Evolutionary conservation across 1,140 invertebrate genomes (phyloP).

Genomic region (Diorhabda sublineata): DNA sequence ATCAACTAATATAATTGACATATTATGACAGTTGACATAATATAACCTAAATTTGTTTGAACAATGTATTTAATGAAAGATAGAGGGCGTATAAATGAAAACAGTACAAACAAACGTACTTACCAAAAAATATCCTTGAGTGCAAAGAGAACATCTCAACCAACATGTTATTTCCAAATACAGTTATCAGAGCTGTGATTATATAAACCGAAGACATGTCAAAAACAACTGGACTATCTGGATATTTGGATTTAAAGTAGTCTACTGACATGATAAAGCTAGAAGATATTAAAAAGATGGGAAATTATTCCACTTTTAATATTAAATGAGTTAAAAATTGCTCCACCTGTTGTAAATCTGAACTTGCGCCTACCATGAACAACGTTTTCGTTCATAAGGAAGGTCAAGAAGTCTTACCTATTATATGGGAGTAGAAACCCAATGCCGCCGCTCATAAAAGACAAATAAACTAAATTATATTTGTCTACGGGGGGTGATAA

Average conservation of each 20-base stretch:
- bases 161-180: conserved; percentile 79
- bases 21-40: too few relatives aligned
- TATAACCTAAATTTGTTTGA: too few relatives aligned
- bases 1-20: too few relatives aligned
- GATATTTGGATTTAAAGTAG: conserved; percentile 81
- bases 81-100: too few relatives aligned
- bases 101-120: conserved; percentile 28
- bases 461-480: conserved; percentile 73
- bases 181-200: conserved; percentile 77
- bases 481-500: conserved; percentile 68
- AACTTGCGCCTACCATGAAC: background rate
- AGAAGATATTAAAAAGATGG: conserved; percentile 20
- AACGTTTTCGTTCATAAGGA: background rate
- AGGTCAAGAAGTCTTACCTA: conserved; percentile 55
- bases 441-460: conserved; percentile 78
- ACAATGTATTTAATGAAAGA: too few relatives aligned
- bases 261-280: conserved; percentile 88
- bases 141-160: conserved; percentile 79
- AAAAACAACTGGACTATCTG: conserved; percentile 79
- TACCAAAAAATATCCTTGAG: conserved; percentile 81
- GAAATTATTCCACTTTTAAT: background rate
- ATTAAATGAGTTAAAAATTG: background rate
- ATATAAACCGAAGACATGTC: conserved; percentile 91
- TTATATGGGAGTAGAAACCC: conserved; percentile 89
- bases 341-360: conserved; percentile 1